Percentiles rank a stretch among this genome's conserved stretches.
Conservation (phyloP, 2,888 invertebrate species). For the Helobdella robusta region DNA sequence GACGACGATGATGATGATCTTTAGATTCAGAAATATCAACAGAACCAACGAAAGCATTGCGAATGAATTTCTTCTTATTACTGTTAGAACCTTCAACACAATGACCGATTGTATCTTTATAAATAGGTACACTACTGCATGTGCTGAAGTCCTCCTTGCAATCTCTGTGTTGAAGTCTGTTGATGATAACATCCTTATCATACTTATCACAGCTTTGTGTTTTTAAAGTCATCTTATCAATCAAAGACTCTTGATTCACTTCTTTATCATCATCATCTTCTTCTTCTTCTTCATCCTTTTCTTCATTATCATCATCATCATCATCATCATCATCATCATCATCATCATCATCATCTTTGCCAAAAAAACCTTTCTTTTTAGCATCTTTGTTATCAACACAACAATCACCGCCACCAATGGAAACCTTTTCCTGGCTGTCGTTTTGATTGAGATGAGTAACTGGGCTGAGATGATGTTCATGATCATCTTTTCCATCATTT, state of each 20-base stretch:
- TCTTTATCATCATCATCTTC: neutral
- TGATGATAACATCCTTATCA: neutral
- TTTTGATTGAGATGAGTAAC: neutral
- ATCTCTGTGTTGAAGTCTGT: neutral
- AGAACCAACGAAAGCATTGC: too few species aligned
- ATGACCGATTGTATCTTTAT: too few species aligned
- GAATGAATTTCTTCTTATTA: too few species aligned
- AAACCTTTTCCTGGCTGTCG: neutral
- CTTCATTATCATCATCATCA: neutral
- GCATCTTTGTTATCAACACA: neutral
- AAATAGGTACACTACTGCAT: too few species aligned
- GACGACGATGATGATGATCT: too few species aligned
- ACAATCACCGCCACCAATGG: neutral
- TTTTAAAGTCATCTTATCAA: neutral
- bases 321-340: too few species aligned
- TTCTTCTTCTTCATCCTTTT: neutral
- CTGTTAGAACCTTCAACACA: too few species aligned
- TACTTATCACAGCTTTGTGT: neutral
- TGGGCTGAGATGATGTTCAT: too few species aligned
- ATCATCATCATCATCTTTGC: neutral
- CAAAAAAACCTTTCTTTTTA: neutral
- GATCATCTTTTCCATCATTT: too few species aligned
- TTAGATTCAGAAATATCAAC: too few species aligned
- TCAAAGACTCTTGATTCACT: neutral
- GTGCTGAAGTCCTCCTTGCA: too few species aligned